Evolutionary conservation across 2,888 invertebrate genomes (phyloP), one percentile per base, ranked within the genome.

Genomic region (Leucophora obtusa): DNA sequence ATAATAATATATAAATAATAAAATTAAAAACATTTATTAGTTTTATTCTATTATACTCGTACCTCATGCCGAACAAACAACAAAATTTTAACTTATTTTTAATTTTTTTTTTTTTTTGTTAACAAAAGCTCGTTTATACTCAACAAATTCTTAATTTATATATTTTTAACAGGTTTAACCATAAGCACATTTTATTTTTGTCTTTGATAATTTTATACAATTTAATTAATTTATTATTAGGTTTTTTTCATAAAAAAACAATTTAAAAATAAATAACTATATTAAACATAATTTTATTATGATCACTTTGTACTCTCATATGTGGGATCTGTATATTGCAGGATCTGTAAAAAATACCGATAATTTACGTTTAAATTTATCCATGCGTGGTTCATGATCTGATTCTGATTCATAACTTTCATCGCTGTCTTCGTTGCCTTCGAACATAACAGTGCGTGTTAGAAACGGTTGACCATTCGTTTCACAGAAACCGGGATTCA

Each of bases 401-500:
- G 87, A 87, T 80, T 87, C 86, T 47, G 87, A 86, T 24, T 88
- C 88, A 75, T 88, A 89, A 17, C 88, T 87, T 24, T 89, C 89
- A 47, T 88, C 88, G 53, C 88, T 87, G 33, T 87, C 88, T 24
- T 86, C 85, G 10, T 78, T 83, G 63, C 82, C 83, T 47, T 82
- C 84, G 81, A 87, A 87, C 53, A 88, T 86, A 28, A 88, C 85
- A 17, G 87, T 87, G 63, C 87, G 84, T 56, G 84, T 85, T 47
- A 85, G 83, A 21, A 86, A 82, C 56, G 85, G 86, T 79, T 88
- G 90, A 79, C 89, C 90, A 79, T 89, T 90, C 73, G 88, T 86
- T 84, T 90, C 90, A 84, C 89, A 89, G 87, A 96, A 97, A 85
- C 96, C 96, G 82, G 96, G 96, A 92, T 97, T 97, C 87, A 96